A percentile compares a stretch with the other conserved stretches of the same genome.
Conservation (phyloP, 2,797 vertebrate species). For the Molossus molossus region DNA sequence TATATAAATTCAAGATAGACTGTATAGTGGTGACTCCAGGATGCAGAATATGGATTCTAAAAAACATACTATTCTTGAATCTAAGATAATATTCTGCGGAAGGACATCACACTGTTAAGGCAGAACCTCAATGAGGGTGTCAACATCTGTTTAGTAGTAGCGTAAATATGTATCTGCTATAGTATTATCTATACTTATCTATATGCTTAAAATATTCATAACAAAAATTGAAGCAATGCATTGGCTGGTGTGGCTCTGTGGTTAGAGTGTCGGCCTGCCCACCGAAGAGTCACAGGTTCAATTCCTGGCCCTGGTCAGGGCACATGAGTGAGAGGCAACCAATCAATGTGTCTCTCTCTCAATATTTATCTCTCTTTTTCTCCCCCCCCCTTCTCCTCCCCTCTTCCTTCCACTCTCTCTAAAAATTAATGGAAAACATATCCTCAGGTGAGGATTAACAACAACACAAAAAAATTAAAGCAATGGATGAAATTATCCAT, state of each 20-base stretch:
- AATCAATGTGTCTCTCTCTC: too few relatives aligned
- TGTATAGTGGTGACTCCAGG: background rate
- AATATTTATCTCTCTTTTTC: too few relatives aligned
- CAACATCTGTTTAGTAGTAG: slow-evolving; percentile 11
- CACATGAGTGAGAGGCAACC: too few relatives aligned
- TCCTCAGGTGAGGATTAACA: too few relatives aligned
- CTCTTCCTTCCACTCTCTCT: too few relatives aligned
- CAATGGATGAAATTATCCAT: background rate
- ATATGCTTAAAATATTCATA: slow-evolving; percentile 52
- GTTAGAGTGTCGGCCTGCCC: too few relatives aligned
- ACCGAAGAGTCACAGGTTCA: too few relatives aligned
- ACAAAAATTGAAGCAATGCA: slow-evolving; percentile 18
- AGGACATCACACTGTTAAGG: slow-evolving; percentile 26
- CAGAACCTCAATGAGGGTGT: background rate
- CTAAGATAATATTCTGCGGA: background rate
- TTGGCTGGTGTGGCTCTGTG: too few relatives aligned
- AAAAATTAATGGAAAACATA: too few relatives aligned
- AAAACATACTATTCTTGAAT: slow-evolving; percentile 13
- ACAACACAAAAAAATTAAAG: slow-evolving; percentile 16
- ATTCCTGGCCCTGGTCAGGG: too few relatives aligned
- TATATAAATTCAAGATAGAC: background rate
- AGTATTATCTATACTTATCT: slow-evolving; percentile 4
- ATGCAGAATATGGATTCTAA: background rate
- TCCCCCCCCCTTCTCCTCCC: too few relatives aligned
- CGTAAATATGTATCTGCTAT: background rate